Evolutionary conservation across 2,797 vertebrate species (phyloP).

Genomic region (Gastrophryne carolinensis): DNA sequence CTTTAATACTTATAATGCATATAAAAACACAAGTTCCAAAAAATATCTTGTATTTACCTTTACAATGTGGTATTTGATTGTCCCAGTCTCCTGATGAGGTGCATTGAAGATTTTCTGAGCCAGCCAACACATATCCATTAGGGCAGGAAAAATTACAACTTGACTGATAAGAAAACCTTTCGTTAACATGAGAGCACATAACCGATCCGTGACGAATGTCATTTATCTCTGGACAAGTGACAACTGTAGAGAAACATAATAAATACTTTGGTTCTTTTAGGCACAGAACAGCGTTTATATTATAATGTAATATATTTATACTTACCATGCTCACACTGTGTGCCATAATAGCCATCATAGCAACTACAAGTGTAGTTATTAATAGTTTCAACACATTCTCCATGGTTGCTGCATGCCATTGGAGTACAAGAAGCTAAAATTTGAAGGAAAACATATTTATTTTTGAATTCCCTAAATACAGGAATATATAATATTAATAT

Average conservation of each 20-base stretch:
- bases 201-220: conserved; percentile 58
- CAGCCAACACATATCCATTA: conserved; percentile 68
- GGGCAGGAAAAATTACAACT: conserved; percentile 74
- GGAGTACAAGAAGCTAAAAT: conserved; percentile 74
- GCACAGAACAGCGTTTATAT: too few relatives aligned
- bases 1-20: too few relatives aligned
- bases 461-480: too few relatives aligned
- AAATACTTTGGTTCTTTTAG: too few relatives aligned
- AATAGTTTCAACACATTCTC: conserved; percentile 82
- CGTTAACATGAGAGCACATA: conserved; percentile 61
- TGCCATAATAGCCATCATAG: conserved; percentile 76
- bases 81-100: conserved; percentile 67
- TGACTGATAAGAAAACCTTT: conserved; percentile 64
- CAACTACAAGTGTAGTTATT: conserved; percentile 79
- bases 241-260: conserved; percentile 56
- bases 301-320: neutral
- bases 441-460: neutral
- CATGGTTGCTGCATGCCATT: conserved; percentile 72
- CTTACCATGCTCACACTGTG: conserved; percentile 78
- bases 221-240: conserved; percentile 61
- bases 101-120: conserved; percentile 63
- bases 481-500: too few relatives aligned
- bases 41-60: too few relatives aligned
- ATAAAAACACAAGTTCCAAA: too few relatives aligned
- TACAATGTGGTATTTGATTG: conserved; percentile 68